Evolutionary conservation across 2,888 invertebrate species (phyloP).

Genomic region (Tenthredo amoena): DNA sequence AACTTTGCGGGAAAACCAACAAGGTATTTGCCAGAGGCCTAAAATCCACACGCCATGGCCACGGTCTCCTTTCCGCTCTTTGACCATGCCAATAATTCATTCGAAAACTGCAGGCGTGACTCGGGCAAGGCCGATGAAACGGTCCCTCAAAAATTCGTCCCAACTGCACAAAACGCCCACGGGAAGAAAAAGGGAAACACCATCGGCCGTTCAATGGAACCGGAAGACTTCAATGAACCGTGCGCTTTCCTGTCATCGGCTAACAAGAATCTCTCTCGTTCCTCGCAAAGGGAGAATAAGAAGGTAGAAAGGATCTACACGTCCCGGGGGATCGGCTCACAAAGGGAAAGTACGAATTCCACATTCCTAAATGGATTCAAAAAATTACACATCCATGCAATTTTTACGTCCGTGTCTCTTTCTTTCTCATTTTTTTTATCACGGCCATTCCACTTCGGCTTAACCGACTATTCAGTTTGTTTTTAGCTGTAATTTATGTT

Average conservation of each 20-base stretch:
- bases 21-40: conserved; percentile 19
- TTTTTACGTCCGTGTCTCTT: neutral
- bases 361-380: neutral
- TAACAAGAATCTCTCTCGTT: conserved; percentile 66
- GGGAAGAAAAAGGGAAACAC: conserved; percentile 3
- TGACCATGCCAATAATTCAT: conserved; percentile 39
- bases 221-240: conserved; percentile 68
- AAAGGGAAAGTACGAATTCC: neutral
- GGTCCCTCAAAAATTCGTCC: neutral
- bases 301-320: neutral
- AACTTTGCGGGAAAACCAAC: conserved; percentile 11
- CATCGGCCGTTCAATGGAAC: conserved; percentile 54
- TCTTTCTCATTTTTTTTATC: neutral
- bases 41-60: neutral
- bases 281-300: neutral
- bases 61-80: neutral
- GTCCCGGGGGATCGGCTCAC: neutral
- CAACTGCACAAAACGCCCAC: neutral
- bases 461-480: conserved; percentile 29
- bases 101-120: conserved; percentile 29
- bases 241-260: conserved; percentile 70
- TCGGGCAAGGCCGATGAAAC: conserved; percentile 3
- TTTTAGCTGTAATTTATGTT: conserved; percentile 37
- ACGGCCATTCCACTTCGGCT: neutral
- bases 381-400: neutral